Percentiles rank a stretch among this genome's conserved stretches.
These are phyloP conservation scores for Plodia interpunctella DNA, from an alignment of 1,140 invertebrate genomes.

Conservation along the genomic window DNA sequence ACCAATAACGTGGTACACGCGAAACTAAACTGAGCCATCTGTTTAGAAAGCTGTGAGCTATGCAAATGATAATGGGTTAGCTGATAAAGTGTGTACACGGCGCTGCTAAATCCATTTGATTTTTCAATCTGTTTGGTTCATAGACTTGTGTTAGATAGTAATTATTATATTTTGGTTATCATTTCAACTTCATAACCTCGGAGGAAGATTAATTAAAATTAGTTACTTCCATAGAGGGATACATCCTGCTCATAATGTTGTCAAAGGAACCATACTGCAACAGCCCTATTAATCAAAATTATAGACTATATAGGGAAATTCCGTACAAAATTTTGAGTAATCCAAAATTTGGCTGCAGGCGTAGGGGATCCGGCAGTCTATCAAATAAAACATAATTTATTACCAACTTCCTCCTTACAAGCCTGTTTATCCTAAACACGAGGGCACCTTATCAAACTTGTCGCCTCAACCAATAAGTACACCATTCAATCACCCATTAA, in stretches of 20 bases:
- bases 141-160: not conserved
- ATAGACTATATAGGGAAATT: too few species aligned
- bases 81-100: not conserved
- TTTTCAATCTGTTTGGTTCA: not conserved
- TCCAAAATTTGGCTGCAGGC: not conserved
- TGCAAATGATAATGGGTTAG: not conserved
- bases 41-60: conserved; percentile 26
- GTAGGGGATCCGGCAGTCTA: not conserved
- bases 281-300: too few species aligned
- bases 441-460: conserved; percentile 68
- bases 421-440: conserved; percentile 48
- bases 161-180: not conserved
- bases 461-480: conserved; percentile 60
- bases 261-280: too few species aligned
- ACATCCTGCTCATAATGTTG: too few species aligned
- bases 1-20: conserved; percentile 47
- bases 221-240: too few species aligned
- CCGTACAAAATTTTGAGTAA: too few species aligned
- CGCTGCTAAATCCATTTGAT: not conserved
- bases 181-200: too few species aligned
- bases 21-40: conserved; percentile 23
- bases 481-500: conserved; percentile 73
- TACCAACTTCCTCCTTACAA: conserved; percentile 28
- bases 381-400: conserved; percentile 31
- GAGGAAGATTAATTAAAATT: too few species aligned